Percentiles rank a stretch among this genome's conserved stretches.
phyloP scores from a whole-genome alignment of 2,888 invertebrate genomes.

The Kryphioiulus occultus region DNA sequence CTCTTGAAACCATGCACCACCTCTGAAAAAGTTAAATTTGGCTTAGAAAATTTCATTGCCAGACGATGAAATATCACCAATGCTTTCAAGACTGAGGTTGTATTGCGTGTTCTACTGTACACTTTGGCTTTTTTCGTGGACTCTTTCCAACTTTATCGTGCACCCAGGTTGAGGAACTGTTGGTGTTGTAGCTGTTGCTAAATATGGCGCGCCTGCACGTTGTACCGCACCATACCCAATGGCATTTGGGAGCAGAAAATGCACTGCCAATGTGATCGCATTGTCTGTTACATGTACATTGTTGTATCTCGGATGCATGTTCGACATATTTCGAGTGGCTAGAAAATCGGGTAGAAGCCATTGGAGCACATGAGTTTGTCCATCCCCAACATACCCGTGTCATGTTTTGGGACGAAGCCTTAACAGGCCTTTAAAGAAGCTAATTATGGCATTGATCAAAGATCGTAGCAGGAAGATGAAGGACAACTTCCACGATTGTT shows the following conservation, averaged over 20 bases:
- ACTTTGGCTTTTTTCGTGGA: background rate
- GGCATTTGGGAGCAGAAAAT: background rate
- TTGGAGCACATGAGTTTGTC: background rate
- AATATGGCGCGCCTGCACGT: background rate
- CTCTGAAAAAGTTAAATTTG: background rate
- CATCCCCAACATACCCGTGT: background rate
- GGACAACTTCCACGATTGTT: background rate
- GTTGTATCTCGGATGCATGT: background rate
- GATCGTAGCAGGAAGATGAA: background rate
- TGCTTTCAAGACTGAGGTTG: background rate
- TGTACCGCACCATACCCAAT: conserved; percentile 1
- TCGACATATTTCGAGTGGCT: background rate
- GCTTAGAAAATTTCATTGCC: background rate
- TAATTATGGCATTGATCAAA: background rate
- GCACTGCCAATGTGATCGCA: background rate
- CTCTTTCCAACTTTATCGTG: background rate
- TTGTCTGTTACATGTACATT: background rate
- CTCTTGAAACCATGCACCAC: background rate
- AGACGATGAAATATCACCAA: background rate
- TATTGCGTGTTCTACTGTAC: conserved; percentile 1
- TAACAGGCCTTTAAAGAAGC: background rate
- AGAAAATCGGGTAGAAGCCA: background rate
- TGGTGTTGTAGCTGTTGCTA: background rate
- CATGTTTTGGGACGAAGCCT: background rate
- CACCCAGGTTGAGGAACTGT: conserved; percentile 29